Percentiles rank a stretch among this genome's conserved stretches.
These are phyloP conservation scores for Ictalurus punctatus DNA, from an alignment of 2,113 vertebrate species.

Conservation along the genomic window DNA sequence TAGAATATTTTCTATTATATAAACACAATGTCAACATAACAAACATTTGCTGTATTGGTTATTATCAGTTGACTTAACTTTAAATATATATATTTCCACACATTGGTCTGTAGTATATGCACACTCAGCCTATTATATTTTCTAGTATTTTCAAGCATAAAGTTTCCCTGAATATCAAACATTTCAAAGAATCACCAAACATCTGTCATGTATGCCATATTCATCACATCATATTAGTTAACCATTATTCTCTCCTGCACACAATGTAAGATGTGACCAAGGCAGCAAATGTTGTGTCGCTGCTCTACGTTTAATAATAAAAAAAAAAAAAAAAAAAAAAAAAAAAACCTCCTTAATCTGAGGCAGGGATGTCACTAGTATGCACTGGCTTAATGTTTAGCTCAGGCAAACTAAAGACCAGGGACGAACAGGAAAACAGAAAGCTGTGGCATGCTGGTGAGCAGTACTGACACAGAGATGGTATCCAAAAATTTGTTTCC, in stretches of 20 bases:
- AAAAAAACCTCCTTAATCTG: neutral
- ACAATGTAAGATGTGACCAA: neutral
- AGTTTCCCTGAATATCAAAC: neutral
- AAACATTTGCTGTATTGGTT: neutral
- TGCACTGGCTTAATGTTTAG: constrained; percentile 75
- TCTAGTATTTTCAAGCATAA: neutral
- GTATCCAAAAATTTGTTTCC: constrained; percentile 44
- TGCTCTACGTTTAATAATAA: neutral
- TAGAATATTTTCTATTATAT: neutral
- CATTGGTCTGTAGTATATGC: neutral
- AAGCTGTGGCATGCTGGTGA: constrained; percentile 46
- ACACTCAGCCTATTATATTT: neutral
- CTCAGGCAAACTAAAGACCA: constrained; percentile 49
- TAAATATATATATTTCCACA: neutral
- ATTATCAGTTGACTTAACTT: neutral
- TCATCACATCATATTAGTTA: neutral
- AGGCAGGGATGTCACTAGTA: constrained; percentile 58
- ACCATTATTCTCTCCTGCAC: neutral
- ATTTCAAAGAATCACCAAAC: neutral
- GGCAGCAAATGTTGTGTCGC: neutral
- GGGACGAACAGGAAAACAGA: constrained; percentile 45
- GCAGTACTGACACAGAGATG: constrained; percentile 58
- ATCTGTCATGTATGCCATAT: neutral
- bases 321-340: neutral
- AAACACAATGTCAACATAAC: too few relatives aligned